phyloP scores from a whole-genome alignment of 2,113 vertebrate genomes.

The Dipodomys stephensi region DNA sequence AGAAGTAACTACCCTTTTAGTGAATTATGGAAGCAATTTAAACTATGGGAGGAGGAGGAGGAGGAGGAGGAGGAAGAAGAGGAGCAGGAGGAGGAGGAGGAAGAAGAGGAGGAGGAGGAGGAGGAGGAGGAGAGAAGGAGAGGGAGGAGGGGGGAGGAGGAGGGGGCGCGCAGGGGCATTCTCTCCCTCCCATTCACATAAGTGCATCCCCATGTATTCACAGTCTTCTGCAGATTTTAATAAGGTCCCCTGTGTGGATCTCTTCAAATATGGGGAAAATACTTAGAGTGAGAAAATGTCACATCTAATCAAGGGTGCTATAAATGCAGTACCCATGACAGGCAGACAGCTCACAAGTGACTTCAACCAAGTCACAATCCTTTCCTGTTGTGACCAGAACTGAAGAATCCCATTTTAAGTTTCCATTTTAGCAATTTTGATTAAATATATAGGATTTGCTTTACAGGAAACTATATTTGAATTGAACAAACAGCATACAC shows the following conservation, averaged over 20 bases:
- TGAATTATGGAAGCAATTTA: background rate
- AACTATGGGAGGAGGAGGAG: background rate
- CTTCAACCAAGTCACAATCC: conserved; percentile 58
- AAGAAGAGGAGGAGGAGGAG: too few relatives aligned
- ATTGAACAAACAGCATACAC: background rate
- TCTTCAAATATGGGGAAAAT: conserved; percentile 79
- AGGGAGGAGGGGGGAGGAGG: too few relatives aligned
- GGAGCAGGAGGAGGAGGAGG: too few relatives aligned
- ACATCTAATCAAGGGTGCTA: conserved; percentile 80
- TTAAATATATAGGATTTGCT: background rate
- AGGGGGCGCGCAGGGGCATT: background rate
- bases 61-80: too few relatives aligned
- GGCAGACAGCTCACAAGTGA: conserved; percentile 30
- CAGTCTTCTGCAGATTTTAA: conserved; percentile 80
- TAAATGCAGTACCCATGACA: conserved; percentile 29
- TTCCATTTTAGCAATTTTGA: conserved; percentile 10
- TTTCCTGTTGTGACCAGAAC: conserved; percentile 52
- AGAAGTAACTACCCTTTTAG: conserved; percentile 18
- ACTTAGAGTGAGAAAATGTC: conserved; percentile 83
- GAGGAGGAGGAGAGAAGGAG: too few relatives aligned
- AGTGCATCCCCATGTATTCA: conserved; percentile 66
- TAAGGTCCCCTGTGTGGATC: conserved; percentile 68
- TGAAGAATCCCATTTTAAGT: conserved; percentile 1
- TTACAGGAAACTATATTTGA: conserved; percentile 27
- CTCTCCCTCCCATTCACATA: conserved; percentile 30